Conservation (phyloP, 2,113 vertebrate species). For the Turdus rufiventris region DNA sequence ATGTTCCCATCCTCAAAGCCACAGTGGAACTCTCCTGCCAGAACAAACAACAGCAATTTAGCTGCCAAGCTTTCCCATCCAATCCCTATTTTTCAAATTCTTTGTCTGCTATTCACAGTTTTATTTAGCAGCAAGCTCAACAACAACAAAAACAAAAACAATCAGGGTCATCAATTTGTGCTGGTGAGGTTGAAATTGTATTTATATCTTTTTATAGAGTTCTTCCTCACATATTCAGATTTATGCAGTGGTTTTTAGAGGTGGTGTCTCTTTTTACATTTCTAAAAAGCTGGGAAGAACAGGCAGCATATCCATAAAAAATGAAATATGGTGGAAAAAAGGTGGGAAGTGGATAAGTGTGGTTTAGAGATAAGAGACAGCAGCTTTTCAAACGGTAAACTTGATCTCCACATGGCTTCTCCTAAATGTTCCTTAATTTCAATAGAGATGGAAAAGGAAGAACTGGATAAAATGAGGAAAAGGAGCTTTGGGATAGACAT, state of each 20-base stretch:
- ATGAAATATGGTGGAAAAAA: fast-evolving
- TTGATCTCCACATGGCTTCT: not conserved
- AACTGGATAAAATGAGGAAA: not conserved
- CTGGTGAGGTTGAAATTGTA: not conserved
- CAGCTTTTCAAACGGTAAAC: not conserved
- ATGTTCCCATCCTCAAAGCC: constrained; percentile 96
- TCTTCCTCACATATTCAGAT: not conserved
- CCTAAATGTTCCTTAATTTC: not conserved
- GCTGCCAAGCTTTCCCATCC: not conserved
- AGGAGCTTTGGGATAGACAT: not conserved
- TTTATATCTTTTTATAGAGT: not conserved
- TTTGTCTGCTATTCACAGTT: not conserved
- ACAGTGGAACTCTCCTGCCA: constrained; percentile 94
- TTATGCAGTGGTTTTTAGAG: not conserved
- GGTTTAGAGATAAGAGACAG: not conserved
- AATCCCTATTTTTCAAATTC: not conserved
- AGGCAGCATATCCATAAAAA: not conserved
- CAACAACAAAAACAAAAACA: not conserved
- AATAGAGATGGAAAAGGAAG: not conserved
- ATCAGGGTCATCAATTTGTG: fast-evolving
- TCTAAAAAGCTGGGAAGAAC: not conserved
- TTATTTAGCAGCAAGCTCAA: not conserved
- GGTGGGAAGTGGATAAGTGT: not conserved
- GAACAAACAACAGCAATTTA: not conserved
- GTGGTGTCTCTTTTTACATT: not conserved